Conservation (phyloP, 1,140 invertebrate species). For the Dendroctonus ponderosae region DNA sequence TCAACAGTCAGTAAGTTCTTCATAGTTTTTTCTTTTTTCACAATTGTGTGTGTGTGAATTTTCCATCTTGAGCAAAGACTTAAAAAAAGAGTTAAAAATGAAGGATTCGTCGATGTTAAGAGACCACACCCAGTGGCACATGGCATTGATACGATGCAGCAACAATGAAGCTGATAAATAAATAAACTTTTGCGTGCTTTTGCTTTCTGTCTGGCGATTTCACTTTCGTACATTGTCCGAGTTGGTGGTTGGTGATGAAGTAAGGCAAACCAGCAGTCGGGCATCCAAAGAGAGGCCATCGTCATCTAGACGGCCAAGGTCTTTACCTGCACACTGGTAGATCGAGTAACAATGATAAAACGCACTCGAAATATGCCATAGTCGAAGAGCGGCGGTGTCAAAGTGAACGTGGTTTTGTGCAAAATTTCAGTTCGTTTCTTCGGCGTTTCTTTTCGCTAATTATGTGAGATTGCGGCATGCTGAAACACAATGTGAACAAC, state of each 20-base stretch:
- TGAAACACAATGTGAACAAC: too few relatives aligned
- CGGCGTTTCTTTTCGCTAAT: neutral
- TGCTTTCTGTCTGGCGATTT: constrained; percentile 9
- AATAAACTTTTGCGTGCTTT: neutral
- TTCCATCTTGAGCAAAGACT: too few relatives aligned
- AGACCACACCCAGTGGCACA: too few relatives aligned
- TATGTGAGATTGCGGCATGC: constrained; percentile 1
- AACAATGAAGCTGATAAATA: too few relatives aligned
- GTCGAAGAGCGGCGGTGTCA: constrained; percentile 1
- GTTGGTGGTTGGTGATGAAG: neutral
- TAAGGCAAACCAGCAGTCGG: constrained; percentile 16
- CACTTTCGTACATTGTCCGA: constrained; percentile 16
- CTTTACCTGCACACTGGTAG: constrained; percentile 25
- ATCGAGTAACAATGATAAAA: constrained; percentile 17
- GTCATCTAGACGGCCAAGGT: constrained; percentile 25
- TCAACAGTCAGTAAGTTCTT: too few relatives aligned
- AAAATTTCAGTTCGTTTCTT: neutral
- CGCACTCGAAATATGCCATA: constrained; percentile 13
- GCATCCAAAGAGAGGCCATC: constrained; percentile 26
- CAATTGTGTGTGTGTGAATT: too few relatives aligned
- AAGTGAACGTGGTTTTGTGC: constrained; percentile 22
- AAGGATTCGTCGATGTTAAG: too few relatives aligned
- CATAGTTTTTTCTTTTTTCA: too few relatives aligned
- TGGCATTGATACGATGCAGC: neutral
- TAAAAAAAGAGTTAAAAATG: too few relatives aligned